A percentile compares a stretch with the other conserved stretches of the same genome.
Evolutionary conservation across 2,797 vertebrate species (phyloP).

Genomic region (Hippocampus kuda): DNA sequence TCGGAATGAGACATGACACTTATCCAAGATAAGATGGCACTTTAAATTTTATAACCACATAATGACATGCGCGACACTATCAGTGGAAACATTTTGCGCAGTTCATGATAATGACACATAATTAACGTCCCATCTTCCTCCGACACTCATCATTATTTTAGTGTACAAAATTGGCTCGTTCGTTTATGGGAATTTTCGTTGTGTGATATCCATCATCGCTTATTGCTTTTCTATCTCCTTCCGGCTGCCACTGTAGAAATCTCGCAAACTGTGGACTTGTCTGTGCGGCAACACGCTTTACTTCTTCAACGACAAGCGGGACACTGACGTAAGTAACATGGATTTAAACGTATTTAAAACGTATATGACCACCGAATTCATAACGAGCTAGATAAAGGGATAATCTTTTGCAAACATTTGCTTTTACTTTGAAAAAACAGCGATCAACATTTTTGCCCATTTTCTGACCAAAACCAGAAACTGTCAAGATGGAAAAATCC

Average conservation of each 20-base stretch:
- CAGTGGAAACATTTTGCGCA: not conserved
- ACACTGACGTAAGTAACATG: constrained; percentile 58
- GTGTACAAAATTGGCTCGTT: not conserved
- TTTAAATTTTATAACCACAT: not conserved
- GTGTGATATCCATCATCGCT: not conserved
- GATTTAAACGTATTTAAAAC: not conserved
- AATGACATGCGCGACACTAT: not conserved
- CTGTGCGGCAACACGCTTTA: constrained; percentile 69
- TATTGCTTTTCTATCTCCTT: not conserved
- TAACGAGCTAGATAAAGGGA: no score
- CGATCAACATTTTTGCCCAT: no score
- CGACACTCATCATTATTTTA: not conserved
- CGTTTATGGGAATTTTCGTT: not conserved
- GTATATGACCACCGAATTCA: no score
- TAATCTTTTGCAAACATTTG: no score
- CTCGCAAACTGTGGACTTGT: constrained; percentile 69
- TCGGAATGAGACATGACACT: no score
- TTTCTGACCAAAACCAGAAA: no score
- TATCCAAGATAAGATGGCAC: not conserved
- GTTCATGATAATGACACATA: not conserved
- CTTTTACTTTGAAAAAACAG: no score
- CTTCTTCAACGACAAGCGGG: constrained; percentile 71
- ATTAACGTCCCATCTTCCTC: not conserved
- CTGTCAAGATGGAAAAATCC: no score
- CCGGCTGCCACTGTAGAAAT: constrained; percentile 47